Base-by-base conservation (phyloP, 2,888 invertebrate genomes). In the Apamea epomidion region DNA sequence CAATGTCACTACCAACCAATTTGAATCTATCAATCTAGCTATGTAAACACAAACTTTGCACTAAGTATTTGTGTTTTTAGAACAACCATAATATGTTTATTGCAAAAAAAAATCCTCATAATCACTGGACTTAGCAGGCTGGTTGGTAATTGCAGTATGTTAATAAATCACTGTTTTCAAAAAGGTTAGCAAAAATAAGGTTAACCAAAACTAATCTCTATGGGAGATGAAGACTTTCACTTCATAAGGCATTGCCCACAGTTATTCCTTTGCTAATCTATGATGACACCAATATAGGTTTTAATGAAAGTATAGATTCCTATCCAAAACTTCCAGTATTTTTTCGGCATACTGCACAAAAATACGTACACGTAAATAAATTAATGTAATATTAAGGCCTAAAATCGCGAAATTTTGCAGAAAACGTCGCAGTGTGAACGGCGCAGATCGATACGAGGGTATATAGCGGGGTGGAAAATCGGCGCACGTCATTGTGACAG, bases 301-400 rank as follows among this genome's bases (percentile, higher is more conserved):
- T 0, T 12, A 64, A 45, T n/a, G 7, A 58, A 54, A 21, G 10
- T 10, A 6, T 21, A 64, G n/a, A 16, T 14, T 25, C 10, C 3
- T 6, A 48, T 10, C 14, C 10, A 29, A 7, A 48, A 29, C 6
- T 37, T 4, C n/a, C 1, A 37, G 29, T 60, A 8, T 70, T 60
- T 25, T 70, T 60, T 42, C 0, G 0, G 7, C 0, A 6, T 2
- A 48, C 0, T 18, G 0, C 1, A n/a, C 10, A 8, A 21, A 25
- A 79, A 37, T 37, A n/a, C 0, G 29, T n/a, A 29, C 25, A 25
- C 0, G 0, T 42, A 18, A n/a, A 45, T 2, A 10, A 10, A 29
- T 25, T 21, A 2, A 45, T 12, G n/a, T 18, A 21, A 21, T 32
- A 32, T 8, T 74, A 54, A 42, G 37, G 51, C 62, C 3, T 32